Conservation (phyloP, 2,888 invertebrate species). For the Patella caerulea region DNA sequence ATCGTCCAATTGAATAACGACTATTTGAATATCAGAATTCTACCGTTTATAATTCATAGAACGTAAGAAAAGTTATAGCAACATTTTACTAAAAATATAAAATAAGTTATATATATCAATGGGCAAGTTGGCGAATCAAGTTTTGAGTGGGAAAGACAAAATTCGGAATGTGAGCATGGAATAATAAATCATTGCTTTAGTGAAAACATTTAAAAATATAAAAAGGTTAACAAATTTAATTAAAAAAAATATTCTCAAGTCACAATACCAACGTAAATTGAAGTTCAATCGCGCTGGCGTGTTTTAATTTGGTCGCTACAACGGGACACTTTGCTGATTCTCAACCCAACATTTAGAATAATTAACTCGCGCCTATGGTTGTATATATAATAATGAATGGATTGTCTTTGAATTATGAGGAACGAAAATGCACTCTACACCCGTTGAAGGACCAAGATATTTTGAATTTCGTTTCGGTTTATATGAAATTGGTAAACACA, state of each 20-base stretch:
- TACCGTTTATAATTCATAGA: too few species aligned
- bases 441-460: slow-evolving; percentile 8
- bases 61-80: too few species aligned
- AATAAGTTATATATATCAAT: too few species aligned
- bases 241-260: background rate
- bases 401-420: background rate
- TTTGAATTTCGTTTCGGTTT: background rate
- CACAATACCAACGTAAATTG: background rate
- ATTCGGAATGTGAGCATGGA: background rate
- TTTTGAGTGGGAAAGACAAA: background rate
- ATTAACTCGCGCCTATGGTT: too few species aligned
- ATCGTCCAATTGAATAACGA: too few species aligned
- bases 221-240: background rate
- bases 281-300: background rate
- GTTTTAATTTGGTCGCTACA: background rate
- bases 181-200: background rate
- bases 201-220: background rate
- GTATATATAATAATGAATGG: background rate
- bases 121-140: too few species aligned
- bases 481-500: background rate
- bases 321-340: background rate
- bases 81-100: too few species aligned
- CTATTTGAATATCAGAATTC: too few species aligned
- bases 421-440: background rate
- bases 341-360: background rate